Evolutionary conservation across 2,113 vertebrate genomes (phyloP).

Genomic region (Thymallus thymallus): DNA sequence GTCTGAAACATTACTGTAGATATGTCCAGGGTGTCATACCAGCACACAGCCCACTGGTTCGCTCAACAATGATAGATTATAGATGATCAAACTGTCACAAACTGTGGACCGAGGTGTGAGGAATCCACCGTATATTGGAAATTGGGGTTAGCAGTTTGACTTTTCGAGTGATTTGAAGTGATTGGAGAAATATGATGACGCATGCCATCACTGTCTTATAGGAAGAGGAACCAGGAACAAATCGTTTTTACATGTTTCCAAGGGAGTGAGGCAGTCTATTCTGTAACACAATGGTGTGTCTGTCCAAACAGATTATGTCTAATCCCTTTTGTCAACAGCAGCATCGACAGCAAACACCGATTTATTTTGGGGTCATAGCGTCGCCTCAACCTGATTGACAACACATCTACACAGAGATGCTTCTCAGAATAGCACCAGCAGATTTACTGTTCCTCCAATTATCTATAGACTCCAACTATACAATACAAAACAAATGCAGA

Average conservation of each 20-base stretch:
- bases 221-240: slow-evolving; percentile 35
- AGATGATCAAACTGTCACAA: not conserved
- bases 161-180: slow-evolving; percentile 41
- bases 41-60: not conserved
- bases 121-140: slow-evolving; percentile 1
- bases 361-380: slow-evolving; percentile 37
- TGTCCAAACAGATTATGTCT: slow-evolving; percentile 36
- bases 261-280: slow-evolving; percentile 29
- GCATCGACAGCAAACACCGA: slow-evolving; percentile 1
- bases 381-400: not conserved
- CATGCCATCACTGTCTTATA: slow-evolving; percentile 43
- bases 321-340: slow-evolving; percentile 48
- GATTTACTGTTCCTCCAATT: not conserved
- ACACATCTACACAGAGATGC: slow-evolving; percentile 23
- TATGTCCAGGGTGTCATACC: not conserved
- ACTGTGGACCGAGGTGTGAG: slow-evolving; percentile 32
- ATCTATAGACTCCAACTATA: no score
- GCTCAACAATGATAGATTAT: not conserved
- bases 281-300: slow-evolving; percentile 28
- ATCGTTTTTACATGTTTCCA: no score
- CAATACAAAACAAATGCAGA: no score
- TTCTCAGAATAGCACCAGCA: not conserved
- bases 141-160: not conserved
- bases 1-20: slow-evolving; percentile 4
- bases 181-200: slow-evolving; percentile 54